Percentiles rank a stretch among this genome's conserved stretches.
Evolutionary conservation across 1,140 invertebrate genomes (phyloP).

Genomic region (Nebria ingens): DNA sequence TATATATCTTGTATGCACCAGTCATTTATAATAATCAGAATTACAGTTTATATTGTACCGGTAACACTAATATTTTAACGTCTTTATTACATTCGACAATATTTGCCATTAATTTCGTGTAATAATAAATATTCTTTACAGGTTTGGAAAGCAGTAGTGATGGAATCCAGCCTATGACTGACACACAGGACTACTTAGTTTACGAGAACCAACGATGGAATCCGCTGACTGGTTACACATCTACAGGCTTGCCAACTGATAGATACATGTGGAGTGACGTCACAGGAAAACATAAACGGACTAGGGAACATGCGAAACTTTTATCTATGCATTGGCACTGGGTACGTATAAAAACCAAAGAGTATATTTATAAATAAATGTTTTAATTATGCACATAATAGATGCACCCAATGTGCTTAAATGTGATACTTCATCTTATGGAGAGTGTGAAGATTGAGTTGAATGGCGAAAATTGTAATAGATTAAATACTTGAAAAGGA

Average conservation of each 20-base stretch:
- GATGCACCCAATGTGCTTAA: not conserved
- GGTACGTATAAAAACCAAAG: constrained; percentile 48
- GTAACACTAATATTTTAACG: too few relatives aligned
- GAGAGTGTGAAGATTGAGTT: too few relatives aligned
- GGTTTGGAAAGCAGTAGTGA: constrained; percentile 53
- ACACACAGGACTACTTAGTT: constrained; percentile 73
- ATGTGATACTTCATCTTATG: too few relatives aligned
- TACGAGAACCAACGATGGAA: constrained; percentile 95
- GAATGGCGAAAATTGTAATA: too few relatives aligned
- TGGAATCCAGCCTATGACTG: constrained; percentile 66
- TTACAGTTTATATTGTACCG: too few relatives aligned
- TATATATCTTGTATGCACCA: too few relatives aligned
- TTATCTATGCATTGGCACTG: constrained; percentile 82
- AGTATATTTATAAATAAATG: too few relatives aligned
- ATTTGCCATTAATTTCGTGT: too few relatives aligned
- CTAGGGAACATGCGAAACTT: constrained; percentile 73
- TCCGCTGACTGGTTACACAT: constrained; percentile 76
- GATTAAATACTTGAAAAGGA: too few relatives aligned
- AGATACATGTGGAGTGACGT: constrained; percentile 83
- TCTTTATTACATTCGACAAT: too few relatives aligned
- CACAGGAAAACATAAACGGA: constrained; percentile 67
- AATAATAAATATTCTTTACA: constrained; percentile 28
- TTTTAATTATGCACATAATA: not conserved
- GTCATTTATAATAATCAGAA: too few relatives aligned
- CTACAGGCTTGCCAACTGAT: constrained; percentile 76